These are phyloP conservation scores for Eueremaeus valkanovi DNA, from an alignment of 2,888 invertebrate species.

Conservation along the genomic window DNA sequence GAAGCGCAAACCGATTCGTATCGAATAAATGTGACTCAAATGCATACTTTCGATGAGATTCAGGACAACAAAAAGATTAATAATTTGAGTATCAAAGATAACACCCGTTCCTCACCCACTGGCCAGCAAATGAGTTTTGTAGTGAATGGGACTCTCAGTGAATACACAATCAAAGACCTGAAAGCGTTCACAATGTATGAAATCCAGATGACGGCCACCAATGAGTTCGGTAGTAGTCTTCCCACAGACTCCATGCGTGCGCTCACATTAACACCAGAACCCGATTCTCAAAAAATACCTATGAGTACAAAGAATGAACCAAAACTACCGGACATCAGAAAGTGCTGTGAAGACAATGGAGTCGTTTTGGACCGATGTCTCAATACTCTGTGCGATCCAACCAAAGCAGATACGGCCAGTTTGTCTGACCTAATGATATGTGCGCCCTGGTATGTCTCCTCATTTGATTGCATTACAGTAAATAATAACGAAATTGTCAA, in stretches of 20 bases:
- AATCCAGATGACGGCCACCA: slow-evolving; percentile 67
- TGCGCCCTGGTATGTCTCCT: slow-evolving; percentile 70
- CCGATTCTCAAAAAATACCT: slow-evolving; percentile 52
- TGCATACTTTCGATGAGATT: slow-evolving; percentile 45
- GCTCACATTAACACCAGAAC: slow-evolving; percentile 56
- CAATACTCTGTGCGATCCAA: slow-evolving; percentile 74
- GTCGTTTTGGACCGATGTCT: slow-evolving; percentile 69
- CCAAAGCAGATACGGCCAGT: slow-evolving; percentile 58
- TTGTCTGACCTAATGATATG: slow-evolving; percentile 82
- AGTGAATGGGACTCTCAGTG: slow-evolving; percentile 39
- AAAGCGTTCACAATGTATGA: slow-evolving; percentile 79
- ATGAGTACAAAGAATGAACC: slow-evolving; percentile 58
- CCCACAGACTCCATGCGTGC: slow-evolving; percentile 69
- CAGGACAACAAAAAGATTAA: slow-evolving; percentile 11
- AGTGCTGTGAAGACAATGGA: slow-evolving; percentile 67
- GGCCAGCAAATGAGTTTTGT: slow-evolving; percentile 18
- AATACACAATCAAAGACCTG: slow-evolving; percentile 60
- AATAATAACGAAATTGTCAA: neutral
- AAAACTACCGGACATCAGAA: slow-evolving; percentile 67
- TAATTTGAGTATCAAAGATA: slow-evolving; percentile 22
- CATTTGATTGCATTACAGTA: neutral
- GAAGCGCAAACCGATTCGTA: slow-evolving; percentile 60
- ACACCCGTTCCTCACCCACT: slow-evolving; percentile 22
- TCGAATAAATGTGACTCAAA: slow-evolving; percentile 61
- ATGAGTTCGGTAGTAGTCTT: slow-evolving; percentile 70